phyloP scores from a whole-genome alignment of 2,888 invertebrate genomes.

The Eudasyphora cyanicolor region DNA sequence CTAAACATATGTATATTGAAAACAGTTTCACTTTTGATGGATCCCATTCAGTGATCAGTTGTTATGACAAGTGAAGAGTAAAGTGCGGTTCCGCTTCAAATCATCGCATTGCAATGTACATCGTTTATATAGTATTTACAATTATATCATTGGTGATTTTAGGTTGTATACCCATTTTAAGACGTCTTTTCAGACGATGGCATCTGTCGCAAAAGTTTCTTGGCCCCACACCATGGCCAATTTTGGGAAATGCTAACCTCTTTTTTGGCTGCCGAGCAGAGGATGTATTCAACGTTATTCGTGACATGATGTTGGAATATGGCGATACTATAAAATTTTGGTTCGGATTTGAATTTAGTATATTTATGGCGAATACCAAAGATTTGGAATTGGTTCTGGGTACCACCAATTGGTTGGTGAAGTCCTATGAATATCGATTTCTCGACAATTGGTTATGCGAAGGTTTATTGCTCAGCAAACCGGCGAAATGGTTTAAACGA shows the following conservation, averaged over 20 bases:
- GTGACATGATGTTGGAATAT: conserved; percentile 75
- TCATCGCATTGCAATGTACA: conserved; percentile 8
- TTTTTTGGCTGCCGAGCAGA: conserved; percentile 79
- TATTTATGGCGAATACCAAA: conserved; percentile 67
- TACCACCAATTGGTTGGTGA: conserved; percentile 63
- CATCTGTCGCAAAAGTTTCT: conserved; percentile 66
- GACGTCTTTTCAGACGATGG: neutral
- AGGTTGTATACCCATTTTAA: conserved; percentile 9
- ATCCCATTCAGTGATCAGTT: too few species aligned
- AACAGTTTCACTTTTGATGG: too few species aligned
- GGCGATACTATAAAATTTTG: conserved; percentile 68
- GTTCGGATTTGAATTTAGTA: conserved; percentile 64
- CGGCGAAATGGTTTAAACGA: conserved; percentile 83
- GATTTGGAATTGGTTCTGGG: conserved; percentile 68
- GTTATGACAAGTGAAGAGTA: neutral
- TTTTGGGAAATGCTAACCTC: conserved; percentile 81
- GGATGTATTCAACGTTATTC: conserved; percentile 73
- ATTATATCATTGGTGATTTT: neutral
- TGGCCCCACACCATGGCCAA: conserved; percentile 79
- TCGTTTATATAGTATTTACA: neutral
- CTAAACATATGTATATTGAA: too few species aligned
- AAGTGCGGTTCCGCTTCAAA: neutral
- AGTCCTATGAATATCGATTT: conserved; percentile 68
- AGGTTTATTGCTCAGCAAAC: conserved; percentile 70
- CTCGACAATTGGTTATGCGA: conserved; percentile 71